Base-by-base conservation (phyloP, 1,140 invertebrate species). In the Arion vulgaris region DNA sequence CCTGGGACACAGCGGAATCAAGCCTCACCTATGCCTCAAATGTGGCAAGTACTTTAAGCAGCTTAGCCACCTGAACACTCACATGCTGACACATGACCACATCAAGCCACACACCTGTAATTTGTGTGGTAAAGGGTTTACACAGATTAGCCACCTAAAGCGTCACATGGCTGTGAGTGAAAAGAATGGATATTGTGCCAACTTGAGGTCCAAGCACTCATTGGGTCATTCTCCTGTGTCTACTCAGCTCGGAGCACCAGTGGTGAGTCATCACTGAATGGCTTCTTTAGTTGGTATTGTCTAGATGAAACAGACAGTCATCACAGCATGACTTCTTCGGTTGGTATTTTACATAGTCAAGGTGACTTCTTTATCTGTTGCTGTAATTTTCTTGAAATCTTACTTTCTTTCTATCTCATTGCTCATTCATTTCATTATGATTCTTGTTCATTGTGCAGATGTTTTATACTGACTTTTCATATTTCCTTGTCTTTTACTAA, bases 41-140 rank as follows among this genome's bases (percentile, higher is more conserved):
- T 92, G 91, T 88, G 90, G 90, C 32, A 91, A 92, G 83, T 90
- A 89, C 76, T 92, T 92, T 83, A 91, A 90, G 84, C 91, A 92
- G 81, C 83, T 90, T 19, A 88, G 88, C 83, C 90, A 91, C 81
- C 87, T 92, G 4, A 90, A 91, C 78, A 91, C 90, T 9, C 92
- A 92, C 82, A 90, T 91, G 88, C 81, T 92, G 57, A 92, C 91
- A 17, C 92, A 92, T 84, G 90, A 90, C 66, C 90, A 92, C 32
- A 81, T 90, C n/a, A 90, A 90, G 76, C 91, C 91, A 53, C 88
- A 92, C 79, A 78, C 85, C 9, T 92, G 92, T 89, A 83, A 83
- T 17, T 81, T 89, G 23, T 92, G 91, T 87, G 83, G 87, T 1
- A 91, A 91, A 62, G 86, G 88, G 15, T 92, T 92, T 79, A 91